These are phyloP conservation scores for Agrochola lychnidis DNA, from an alignment of 2,888 invertebrate genomes.

Conservation along the genomic window DNA sequence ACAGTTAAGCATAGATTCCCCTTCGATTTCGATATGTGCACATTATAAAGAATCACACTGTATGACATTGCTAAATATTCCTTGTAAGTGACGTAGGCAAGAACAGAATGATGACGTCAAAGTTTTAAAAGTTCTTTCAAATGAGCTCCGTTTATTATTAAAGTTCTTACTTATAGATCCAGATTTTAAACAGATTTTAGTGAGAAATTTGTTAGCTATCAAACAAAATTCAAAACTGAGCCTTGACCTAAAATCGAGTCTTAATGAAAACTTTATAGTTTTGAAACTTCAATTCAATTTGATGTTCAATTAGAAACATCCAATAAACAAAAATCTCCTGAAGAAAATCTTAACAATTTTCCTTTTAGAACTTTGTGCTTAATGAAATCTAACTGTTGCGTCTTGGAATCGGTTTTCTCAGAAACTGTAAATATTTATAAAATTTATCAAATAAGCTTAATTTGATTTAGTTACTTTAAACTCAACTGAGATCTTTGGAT, in stretches of 20 bases:
- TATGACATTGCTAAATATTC: background rate
- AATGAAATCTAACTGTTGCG: background rate
- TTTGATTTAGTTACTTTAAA: background rate
- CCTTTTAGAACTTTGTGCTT: background rate
- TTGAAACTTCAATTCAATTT: background rate
- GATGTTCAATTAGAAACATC: background rate
- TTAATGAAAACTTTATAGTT: background rate
- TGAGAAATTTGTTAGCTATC: background rate
- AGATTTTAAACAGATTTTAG: background rate
- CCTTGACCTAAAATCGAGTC: background rate
- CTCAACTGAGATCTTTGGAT: background rate
- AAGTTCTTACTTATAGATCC: background rate
- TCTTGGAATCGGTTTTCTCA: background rate
- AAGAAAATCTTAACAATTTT: background rate
- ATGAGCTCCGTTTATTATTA: background rate
- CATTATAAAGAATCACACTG: too few species aligned
- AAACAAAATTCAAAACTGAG: background rate
- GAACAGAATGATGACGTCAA: too few species aligned
- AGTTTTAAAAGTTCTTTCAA: too few species aligned
- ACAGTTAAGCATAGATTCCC: too few species aligned
- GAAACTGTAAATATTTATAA: slow-evolving; percentile 12
- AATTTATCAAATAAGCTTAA: background rate
- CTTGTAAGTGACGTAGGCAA: too few species aligned
- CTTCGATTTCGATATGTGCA: too few species aligned
- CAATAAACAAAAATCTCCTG: background rate